Evolutionary conservation across 2,797 vertebrate species (phyloP).

Genomic region (Sebastes kiyomatsui): DNA sequence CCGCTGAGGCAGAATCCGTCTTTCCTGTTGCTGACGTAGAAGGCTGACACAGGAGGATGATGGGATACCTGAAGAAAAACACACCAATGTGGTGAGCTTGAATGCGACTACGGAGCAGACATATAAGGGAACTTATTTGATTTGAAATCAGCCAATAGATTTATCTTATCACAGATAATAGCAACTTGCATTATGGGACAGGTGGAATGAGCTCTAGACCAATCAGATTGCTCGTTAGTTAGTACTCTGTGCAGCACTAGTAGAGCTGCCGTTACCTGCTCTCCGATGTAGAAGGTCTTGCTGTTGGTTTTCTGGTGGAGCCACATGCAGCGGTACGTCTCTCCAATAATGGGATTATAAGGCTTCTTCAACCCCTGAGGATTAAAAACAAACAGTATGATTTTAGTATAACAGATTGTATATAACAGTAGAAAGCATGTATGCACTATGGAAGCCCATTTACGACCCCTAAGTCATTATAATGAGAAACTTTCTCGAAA

Average conservation of each 20-base stretch:
- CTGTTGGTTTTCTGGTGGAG: constrained; percentile 95
- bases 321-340: constrained; percentile 97
- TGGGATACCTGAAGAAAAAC: constrained; percentile 89
- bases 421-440: not conserved
- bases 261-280: constrained; percentile 85
- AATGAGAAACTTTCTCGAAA: not conserved
- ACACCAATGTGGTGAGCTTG: not conserved
- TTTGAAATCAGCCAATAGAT: not conserved
- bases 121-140: not conserved
- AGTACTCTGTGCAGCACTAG: not conserved
- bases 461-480: not conserved
- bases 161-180: not conserved
- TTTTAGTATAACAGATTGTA: not conserved
- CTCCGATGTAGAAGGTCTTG: constrained; percentile 98
- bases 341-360: constrained; percentile 98
- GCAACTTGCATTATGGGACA: not conserved
- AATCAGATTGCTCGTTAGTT: not conserved
- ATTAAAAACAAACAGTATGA: not conserved
- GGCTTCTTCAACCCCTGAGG: constrained; percentile 96
- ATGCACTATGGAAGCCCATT: not conserved
- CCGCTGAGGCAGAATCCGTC: constrained; percentile 98
- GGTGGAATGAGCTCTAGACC: not conserved
- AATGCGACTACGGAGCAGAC: not conserved
- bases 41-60: constrained; percentile 97
- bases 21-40: constrained; percentile 98